Evolutionary conservation across 2,113 vertebrate species (phyloP).

Genomic region (Ondatra zibethicus): DNA sequence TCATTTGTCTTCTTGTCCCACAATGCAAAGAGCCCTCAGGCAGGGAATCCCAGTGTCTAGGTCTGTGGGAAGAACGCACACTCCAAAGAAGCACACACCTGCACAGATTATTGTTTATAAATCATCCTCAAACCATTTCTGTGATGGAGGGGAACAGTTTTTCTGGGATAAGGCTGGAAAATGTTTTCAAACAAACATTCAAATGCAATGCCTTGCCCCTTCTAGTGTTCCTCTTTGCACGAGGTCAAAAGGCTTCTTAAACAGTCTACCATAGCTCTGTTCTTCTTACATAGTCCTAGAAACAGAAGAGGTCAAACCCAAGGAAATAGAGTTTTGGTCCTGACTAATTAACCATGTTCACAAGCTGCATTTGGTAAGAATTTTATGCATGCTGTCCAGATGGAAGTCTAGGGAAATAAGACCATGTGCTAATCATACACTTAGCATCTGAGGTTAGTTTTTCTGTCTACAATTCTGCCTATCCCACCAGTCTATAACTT

Average conservation of each 20-base stretch:
- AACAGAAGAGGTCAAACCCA: not conserved
- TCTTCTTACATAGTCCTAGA: not conserved
- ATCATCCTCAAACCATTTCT: not conserved
- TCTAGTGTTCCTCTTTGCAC: not conserved
- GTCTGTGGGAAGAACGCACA: not conserved
- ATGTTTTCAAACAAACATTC: not conserved
- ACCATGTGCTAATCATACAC: not conserved
- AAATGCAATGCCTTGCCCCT: not conserved
- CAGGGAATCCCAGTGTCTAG: not conserved
- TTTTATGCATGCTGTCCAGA: not conserved
- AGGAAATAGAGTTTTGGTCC: not conserved
- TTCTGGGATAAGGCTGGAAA: not conserved
- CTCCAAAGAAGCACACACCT: not conserved
- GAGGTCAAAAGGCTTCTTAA: not conserved
- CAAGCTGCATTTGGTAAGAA: not conserved
- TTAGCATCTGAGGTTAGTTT: not conserved
- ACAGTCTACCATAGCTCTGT: not conserved
- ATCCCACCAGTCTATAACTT: not conserved
- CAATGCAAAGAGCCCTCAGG: not conserved
- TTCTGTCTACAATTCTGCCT: not conserved
- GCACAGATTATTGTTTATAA: not conserved
- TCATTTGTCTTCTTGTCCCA: not conserved
- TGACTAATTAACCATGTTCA: not conserved
- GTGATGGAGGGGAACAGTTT: not conserved
- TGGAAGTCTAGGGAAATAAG: not conserved